Percentiles rank a stretch among this genome's conserved stretches.
Evolutionary conservation across 2,113 vertebrate species (phyloP).

Genomic region (Rhombomys opimus): DNA sequence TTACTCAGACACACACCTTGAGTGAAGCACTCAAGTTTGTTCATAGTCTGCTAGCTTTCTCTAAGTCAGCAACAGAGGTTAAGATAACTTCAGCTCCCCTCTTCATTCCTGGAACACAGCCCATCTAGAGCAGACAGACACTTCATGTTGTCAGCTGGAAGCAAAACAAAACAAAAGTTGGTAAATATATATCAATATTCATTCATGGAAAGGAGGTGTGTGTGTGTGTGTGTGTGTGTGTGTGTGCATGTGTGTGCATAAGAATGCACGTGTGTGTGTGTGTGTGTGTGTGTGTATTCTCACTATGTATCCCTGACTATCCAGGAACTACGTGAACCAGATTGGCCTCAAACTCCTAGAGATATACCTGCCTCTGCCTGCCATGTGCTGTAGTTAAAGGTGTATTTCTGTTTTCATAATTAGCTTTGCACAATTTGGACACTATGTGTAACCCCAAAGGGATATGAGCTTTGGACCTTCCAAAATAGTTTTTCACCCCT

Average conservation of each 20-base stretch:
- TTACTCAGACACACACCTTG: not conserved
- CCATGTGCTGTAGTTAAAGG: not conserved
- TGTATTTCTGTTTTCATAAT: constrained; percentile 1
- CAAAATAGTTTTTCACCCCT: not conserved
- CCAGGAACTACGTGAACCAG: not conserved
- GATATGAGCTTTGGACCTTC: not conserved
- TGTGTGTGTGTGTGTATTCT: not conserved
- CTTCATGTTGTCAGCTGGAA: constrained; percentile 26
- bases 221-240: not conserved
- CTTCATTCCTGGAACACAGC: not conserved
- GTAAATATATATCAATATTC: not conserved
- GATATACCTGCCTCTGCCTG: not conserved
- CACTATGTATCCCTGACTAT: not conserved
- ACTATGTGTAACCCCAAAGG: not conserved
- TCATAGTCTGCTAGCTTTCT: not conserved
- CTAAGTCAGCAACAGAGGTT: not conserved
- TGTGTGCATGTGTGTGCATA: not conserved
- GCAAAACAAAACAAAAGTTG: constrained; percentile 47
- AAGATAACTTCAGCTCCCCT: not conserved
- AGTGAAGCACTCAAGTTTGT: not conserved
- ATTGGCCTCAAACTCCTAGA: not conserved
- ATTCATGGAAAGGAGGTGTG: not conserved
- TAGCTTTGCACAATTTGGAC: not conserved
- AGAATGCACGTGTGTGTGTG: not conserved
- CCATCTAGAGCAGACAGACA: not conserved